A percentile compares a stretch with the other conserved stretches of the same genome.
Evolutionary conservation across 1,140 invertebrate genomes (phyloP).

Genomic region (Triops cancriformis): DNA sequence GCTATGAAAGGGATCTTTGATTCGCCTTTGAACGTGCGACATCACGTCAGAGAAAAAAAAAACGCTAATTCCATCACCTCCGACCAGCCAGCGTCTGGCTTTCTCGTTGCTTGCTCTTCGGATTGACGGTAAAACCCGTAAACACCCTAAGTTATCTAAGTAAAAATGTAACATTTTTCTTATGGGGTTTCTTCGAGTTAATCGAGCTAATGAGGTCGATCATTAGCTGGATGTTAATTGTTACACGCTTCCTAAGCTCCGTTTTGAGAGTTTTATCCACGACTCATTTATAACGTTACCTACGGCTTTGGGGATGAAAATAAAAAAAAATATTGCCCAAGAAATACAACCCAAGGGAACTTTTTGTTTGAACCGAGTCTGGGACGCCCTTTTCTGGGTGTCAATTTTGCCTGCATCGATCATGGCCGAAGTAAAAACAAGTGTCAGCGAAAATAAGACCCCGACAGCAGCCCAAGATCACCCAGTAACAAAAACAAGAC

Average conservation of each 20-base stretch:
- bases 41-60: no score
- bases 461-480: neutral
- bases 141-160: no score
- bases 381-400: neutral
- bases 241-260: neutral
- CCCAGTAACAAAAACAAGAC: neutral
- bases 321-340: no score
- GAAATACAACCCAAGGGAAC: neutral
- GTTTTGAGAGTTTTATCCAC: neutral
- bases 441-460: neutral
- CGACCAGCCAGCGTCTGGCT: no score
- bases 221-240: neutral
- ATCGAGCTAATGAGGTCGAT: neutral
- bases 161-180: neutral
- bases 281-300: neutral
- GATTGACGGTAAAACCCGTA: no score
- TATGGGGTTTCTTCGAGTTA: neutral
- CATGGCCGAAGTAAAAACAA: neutral
- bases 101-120: no score
- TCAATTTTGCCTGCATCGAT: neutral
- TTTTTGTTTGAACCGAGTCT: neutral
- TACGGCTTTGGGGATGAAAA: no score
- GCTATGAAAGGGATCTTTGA: no score
- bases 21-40: no score
- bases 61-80: no score